Base-by-base conservation (phyloP, 2,797 vertebrate genomes). In the Iguana delicatissima region DNA sequence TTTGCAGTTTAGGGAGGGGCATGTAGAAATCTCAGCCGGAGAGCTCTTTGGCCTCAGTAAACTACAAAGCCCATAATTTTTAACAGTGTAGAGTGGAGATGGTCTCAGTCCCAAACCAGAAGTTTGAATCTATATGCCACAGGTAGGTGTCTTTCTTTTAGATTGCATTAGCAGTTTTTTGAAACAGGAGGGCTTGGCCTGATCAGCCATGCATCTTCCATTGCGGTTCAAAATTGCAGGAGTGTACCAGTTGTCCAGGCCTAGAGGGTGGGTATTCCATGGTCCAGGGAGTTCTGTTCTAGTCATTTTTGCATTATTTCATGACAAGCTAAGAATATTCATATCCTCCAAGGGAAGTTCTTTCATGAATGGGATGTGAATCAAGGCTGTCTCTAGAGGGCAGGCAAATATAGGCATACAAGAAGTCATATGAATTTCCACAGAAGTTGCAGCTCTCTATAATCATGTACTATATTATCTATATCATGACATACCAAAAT, bases 321-420 rank as follows among this genome's bases (percentile, higher is more conserved):
- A 74, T 46, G 24, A 26, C 18, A 74, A 46, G 9, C 26, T 42
- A 42, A 74, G 10, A 22, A 32, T 26, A 59, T 83, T 83, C 52
- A 24, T 7, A n/a, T 5, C 16, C 38, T 24, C 5, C 79, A n/a
- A 32, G 22, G 26, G 13, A 72, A 14, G 6, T 16, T 64, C 67
- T 72, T 64, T 79, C 12, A 26, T 38, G 38, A 32, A 76, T 83
- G n/a, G 80, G 6, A n/a, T 87, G 46, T 83, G 69, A 67, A 79
- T 67, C 72, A 79, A 76, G n/a, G 57, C 7, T n/a, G 55, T 83
- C 89, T 83, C 85, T 87, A 69, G 42, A 83, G 80, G 89, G 80
- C 89, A 87, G 46, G 26, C 80, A 87, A 64, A 83, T 69, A 87
- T 87, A 84, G 72, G 50, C 16, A n/a, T 35, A 76, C 18, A 38